Conservation (phyloP, 1,140 invertebrate species). For the Drosophila albomicans region DNA sequence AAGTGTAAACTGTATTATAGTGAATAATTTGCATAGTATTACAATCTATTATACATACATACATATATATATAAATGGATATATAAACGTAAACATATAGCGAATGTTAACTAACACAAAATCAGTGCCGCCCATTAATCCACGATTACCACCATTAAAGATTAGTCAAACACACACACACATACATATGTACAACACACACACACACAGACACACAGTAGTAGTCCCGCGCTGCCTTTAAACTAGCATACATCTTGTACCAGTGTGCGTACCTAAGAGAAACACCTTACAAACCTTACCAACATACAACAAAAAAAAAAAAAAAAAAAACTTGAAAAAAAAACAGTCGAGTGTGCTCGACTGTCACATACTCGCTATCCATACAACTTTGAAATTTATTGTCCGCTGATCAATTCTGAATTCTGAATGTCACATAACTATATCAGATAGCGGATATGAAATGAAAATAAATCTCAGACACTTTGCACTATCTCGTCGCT, state of each 20-base stretch:
- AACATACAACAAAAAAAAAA: slow-evolving; percentile 28
- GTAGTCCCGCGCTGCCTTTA: slow-evolving; percentile 81
- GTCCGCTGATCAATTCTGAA: too few species aligned
- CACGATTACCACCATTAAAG: slow-evolving; percentile 81
- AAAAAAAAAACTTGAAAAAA: not conserved
- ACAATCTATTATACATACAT: slow-evolving; percentile 3
- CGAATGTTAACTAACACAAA: slow-evolving; percentile 82
- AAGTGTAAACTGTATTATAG: slow-evolving; percentile 54
- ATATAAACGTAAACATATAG: slow-evolving; percentile 64
- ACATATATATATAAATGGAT: slow-evolving; percentile 35
- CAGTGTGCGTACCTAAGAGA: slow-evolving; percentile 75
- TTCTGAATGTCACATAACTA: too few species aligned
- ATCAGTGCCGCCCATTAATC: slow-evolving; percentile 83
- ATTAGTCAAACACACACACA: slow-evolving; percentile 63
- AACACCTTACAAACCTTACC: slow-evolving; percentile 45
- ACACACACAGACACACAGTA: slow-evolving; percentile 41
- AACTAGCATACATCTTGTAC: slow-evolving; percentile 80
- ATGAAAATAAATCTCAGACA: slow-evolving; percentile 35
- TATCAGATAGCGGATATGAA: too few species aligned
- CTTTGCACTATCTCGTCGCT: slow-evolving; percentile 59
- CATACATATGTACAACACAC: slow-evolving; percentile 23
- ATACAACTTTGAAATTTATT: too few species aligned
- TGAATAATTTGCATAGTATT: slow-evolving; percentile 41
- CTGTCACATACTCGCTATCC: too few species aligned
- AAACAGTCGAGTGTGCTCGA: too few species aligned